Base-by-base conservation (phyloP, 2,113 vertebrate species). In the Podilymbus podiceps region DNA sequence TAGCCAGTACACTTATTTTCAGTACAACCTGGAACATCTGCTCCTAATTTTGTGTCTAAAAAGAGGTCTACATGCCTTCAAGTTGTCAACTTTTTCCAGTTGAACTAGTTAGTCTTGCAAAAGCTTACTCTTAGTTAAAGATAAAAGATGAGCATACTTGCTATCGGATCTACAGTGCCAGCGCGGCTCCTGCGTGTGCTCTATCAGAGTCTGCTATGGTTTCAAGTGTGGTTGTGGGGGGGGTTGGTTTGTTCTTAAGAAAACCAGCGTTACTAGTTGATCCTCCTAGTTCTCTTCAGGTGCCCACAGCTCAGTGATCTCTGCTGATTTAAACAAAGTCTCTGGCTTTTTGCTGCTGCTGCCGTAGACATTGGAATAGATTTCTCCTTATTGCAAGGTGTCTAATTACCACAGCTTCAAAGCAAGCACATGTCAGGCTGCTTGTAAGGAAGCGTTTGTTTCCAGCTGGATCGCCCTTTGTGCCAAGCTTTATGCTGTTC, bases 401-500 rank as follows among this genome's bases (percentile, higher is more conserved):
- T 95, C 92, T 90, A 80, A 94, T 97, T 96, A 90, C 94, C 17
- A 8, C 42, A 66, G 64, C 90, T 91, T 94, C 81, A 96, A 97
- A 96, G 94, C 81, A 73, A 89, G 85, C 84, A 33, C 77, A 23
- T 75, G 68, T 90, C 83, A 88, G 55, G 52, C 93, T 40, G 28
- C 81, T 93, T 95, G 84, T 90, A 97, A 95, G 78, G 76, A 87
- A 86, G 72, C 46, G 7, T 92, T 97, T 95, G 59, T 91, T 89
- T 87, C 77, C 83, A 95, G 74, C 82, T 93, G 85, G 83, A 92
- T 94, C 3, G 0, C 8, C 76, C 42, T 85, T 46, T 68, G 40
- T 89, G 89, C 85, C 69, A 92, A 90, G 74, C 66, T 80, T 89
- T 88, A 35, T 81, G 71, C 42, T 31, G 28, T 68, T 89, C 72